These are phyloP conservation scores for Eulithis prunata DNA, from an alignment of 2,888 invertebrate genomes.

Conservation along the genomic window DNA sequence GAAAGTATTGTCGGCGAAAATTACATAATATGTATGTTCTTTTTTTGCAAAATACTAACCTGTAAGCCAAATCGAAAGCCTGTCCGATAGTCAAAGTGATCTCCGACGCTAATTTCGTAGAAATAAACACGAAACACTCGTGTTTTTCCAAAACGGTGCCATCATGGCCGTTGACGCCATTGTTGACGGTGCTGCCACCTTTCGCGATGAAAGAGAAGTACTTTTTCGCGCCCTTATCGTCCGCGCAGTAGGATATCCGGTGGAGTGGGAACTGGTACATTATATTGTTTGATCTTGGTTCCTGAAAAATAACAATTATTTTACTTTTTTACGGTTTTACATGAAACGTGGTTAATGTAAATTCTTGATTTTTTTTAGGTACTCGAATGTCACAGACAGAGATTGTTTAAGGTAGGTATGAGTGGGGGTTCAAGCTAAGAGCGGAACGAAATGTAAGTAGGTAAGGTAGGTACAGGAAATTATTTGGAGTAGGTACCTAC, in stretches of 20 bases:
- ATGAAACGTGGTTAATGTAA: neutral
- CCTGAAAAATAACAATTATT: slow-evolving; percentile 68
- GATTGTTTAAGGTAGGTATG: too few relatives aligned
- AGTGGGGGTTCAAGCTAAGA: too few relatives aligned
- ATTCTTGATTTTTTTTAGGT: too few relatives aligned
- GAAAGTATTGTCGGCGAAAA: neutral
- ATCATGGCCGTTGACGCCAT: slow-evolving; percentile 72
- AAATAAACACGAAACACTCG: slow-evolving; percentile 98
- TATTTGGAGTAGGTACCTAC: too few relatives aligned
- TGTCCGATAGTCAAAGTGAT: slow-evolving; percentile 99
- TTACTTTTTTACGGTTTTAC: neutral
- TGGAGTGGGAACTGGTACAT: slow-evolving; percentile 98
- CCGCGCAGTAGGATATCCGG: slow-evolving; percentile 99
- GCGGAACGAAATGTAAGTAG: too few relatives aligned
- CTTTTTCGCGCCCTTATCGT: slow-evolving; percentile 98
- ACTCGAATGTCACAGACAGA: too few relatives aligned
- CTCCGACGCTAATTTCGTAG: slow-evolving; percentile 98
- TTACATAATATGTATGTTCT: too few relatives aligned
- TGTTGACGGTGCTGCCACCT: slow-evolving; percentile 70
- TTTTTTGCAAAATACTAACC: slow-evolving; percentile 55
- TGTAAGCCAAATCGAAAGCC: slow-evolving; percentile 98
- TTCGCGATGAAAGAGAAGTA: slow-evolving; percentile 98
- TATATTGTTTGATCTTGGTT: slow-evolving; percentile 90
- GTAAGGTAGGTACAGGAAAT: too few relatives aligned
- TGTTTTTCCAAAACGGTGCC: slow-evolving; percentile 88